A percentile compares a stretch with the other conserved stretches of the same genome.
phyloP scores from a whole-genome alignment of 2,113 vertebrate species.

The Okapia johnstoni region DNA sequence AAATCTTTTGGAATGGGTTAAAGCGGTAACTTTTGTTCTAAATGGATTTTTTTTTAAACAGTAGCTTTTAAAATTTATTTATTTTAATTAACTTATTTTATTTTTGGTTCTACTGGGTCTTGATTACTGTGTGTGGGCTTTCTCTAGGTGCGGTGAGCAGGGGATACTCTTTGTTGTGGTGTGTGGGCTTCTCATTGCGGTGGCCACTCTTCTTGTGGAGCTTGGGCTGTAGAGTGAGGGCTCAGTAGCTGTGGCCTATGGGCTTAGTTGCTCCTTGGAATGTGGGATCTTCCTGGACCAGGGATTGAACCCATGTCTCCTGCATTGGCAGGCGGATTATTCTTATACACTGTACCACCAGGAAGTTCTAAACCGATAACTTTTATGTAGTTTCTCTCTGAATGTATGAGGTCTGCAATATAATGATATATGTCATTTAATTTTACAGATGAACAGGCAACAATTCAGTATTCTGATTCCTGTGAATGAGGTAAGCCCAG shows the following conservation, averaged over 20 bases:
- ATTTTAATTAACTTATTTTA: not conserved
- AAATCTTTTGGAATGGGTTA: not conserved
- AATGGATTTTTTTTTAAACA: not conserved
- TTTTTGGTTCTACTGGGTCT: not conserved
- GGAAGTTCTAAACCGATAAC: not conserved
- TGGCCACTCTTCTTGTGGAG: not conserved
- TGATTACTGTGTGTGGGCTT: not conserved
- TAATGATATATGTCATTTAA: not conserved
- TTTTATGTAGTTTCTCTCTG: slow-evolving; percentile 1
- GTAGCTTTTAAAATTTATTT: not conserved
- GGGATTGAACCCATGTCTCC: not conserved
- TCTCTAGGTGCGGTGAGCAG: not conserved
- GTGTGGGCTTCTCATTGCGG: not conserved
- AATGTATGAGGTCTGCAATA: not conserved
- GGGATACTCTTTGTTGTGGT: not conserved
- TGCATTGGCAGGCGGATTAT: not conserved
- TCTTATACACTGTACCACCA: not conserved
- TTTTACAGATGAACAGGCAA: slow-evolving; percentile 75
- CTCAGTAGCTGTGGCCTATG: not conserved
- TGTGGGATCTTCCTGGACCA: not conserved
- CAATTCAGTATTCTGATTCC: slow-evolving; percentile 71
- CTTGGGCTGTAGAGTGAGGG: not conserved
- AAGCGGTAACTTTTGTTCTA: not conserved
- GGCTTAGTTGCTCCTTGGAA: not conserved
- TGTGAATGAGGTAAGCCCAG: slow-evolving; percentile 71